Evolutionary conservation across 1,140 invertebrate genomes (phyloP), one percentile per base, ranked within the genome.

Genomic region (Drosophila subpulchrella): DNA sequence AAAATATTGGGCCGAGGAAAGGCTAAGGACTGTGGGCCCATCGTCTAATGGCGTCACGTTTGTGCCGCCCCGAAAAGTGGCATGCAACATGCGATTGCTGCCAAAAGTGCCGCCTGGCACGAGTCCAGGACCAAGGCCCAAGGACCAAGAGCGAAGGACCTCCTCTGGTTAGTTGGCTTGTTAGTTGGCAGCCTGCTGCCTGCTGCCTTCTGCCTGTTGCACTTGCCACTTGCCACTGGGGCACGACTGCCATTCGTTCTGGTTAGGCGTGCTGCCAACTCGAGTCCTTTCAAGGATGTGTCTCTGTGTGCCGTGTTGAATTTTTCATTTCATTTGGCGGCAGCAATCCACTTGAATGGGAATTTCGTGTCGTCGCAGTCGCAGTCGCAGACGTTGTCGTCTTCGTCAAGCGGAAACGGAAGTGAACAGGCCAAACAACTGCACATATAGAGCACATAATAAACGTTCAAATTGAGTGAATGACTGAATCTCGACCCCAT

Each of bases 51-150:
- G 83, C 84, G 80, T 88, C 83, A 88, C 83, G 83, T 88, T 89
- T 89, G 80, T 82, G 77, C 84, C 84, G 78, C 70, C 66, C 65
- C 58, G 62, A 78, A 82, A 84, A 90, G 85, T 91, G 88, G 88
- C 88, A 91, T 91, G 88, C 88, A 91, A 91, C 88, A 91, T 91
- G 88, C 88, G 88, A 91, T 91, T 91, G 88, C 88, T 91, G 88
- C 88, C 88, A 91, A 91, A 88, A 89, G 84, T 88, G 84, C 84
- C 73, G 84, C 80, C 84, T 89, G 84, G 84, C 84, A 89, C 84
- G 54, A 83, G 75, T 83, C 84, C 83, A 88, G 75, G 34, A 36
- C 34, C 11, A 36, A 13, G 32, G 70, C 51, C 30, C 46, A 62
- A 15, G 38, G 6, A 17, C n/a, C 48, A 47, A 24, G 42, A 13